phyloP scores from a whole-genome alignment of 1,140 invertebrate species.

The Piezodorus guildinii region DNA sequence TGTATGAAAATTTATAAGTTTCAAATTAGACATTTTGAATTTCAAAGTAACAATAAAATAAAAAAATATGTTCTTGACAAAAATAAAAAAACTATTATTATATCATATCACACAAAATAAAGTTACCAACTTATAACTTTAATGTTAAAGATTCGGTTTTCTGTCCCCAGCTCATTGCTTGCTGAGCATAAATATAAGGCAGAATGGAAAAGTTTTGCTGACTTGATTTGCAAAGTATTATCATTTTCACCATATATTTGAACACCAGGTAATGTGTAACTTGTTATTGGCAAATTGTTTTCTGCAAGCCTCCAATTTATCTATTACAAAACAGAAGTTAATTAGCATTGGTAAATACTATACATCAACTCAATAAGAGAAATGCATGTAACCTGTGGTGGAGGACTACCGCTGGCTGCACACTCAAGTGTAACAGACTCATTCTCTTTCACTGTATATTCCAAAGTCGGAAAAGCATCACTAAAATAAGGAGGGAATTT shows the following conservation, averaged over 20 bases:
- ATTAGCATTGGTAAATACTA: neutral
- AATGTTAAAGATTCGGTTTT: slow-evolving; percentile 12
- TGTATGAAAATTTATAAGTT: no score
- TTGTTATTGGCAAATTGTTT: slow-evolving; percentile 3
- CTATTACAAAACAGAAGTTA: neutral
- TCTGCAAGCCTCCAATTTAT: slow-evolving; percentile 16
- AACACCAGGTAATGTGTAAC: slow-evolving; percentile 12
- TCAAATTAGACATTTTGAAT: no score
- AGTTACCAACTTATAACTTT: slow-evolving; percentile 19
- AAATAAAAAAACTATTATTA: neutral
- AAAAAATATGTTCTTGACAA: neutral
- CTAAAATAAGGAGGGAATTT: slow-evolving; percentile 4
- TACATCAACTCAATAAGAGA: no score
- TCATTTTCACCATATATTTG: slow-evolving; percentile 2
- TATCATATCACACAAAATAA: neutral
- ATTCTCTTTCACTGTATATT: slow-evolving; percentile 13
- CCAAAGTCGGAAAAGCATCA: slow-evolving; percentile 4
- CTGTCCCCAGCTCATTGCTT: slow-evolving; percentile 19
- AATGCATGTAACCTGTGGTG: slow-evolving; percentile 4
- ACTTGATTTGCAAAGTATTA: neutral
- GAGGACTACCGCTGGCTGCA: neutral
- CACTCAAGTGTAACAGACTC: slow-evolving; percentile 13
- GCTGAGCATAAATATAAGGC: slow-evolving; percentile 15
- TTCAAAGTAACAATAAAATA: no score
- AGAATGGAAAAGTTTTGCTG: slow-evolving; percentile 10